Evolutionary conservation across 2,888 invertebrate species (phyloP), one percentile per base, ranked within the genome.

Genomic region (Dryocosmus kuriphilus): DNA sequence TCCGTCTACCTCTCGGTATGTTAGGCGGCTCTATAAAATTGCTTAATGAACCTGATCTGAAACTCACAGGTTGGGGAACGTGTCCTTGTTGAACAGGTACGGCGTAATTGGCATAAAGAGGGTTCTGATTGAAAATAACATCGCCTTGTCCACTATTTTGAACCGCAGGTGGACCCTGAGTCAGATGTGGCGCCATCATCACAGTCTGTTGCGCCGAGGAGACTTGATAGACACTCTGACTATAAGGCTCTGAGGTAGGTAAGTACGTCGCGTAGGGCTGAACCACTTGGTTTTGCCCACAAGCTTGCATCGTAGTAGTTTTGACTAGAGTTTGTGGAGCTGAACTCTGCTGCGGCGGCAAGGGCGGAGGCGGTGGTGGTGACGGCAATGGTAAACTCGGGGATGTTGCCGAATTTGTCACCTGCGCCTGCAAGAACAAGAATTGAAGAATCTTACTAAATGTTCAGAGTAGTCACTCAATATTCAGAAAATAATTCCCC

Each of bases 361-460:
- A 81, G 30, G 81, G 79, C 0, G 77, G 82, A 6, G 85, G 83
- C 14, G 86, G 85, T 22, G 85, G 85, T 14, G 90, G 87, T 5
- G 90, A 87, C 5, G 88, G 86, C 32, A 86, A 89, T 8, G 91
- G 90, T 75, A 89, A 77, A 75, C 89, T 91, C 32, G 90, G 91
- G 11, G 91, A 91, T 0, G 90, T 91, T 22, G 90, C 86, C 1
- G 90, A 87, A 71, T 89, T 91, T 27, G 89, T 90, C 19, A 90
- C 85, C 24, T 83, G 83, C 3, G 82, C 79, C 41, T 71, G 9
- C 22, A 24, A 14, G 9, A 1, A 57, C 1, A 11, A 24, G 2
- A 22, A 55, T 46, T 46, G n/a, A n/a, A 46, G 14, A 35, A 35
- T 35, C 9, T 9, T 7, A 38, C 8, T 38, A 1, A 38, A 38